Evolutionary conservation across 2,888 invertebrate genomes (phyloP).

Genomic region (Apomyelois bistriatella): DNA sequence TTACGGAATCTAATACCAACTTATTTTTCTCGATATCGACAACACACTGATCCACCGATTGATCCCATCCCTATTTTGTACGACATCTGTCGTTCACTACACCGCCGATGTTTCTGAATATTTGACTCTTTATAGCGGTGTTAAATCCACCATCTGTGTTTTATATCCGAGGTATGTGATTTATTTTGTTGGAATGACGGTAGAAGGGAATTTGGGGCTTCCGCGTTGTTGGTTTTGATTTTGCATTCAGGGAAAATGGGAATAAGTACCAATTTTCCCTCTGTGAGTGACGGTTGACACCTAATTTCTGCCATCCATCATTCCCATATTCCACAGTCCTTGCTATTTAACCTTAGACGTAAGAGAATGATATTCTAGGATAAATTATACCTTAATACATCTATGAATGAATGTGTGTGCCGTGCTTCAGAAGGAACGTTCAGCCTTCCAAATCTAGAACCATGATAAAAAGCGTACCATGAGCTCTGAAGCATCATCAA

Average conservation of each 20-base stretch:
- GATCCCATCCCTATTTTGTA: slow-evolving; percentile 22
- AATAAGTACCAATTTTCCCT: neutral
- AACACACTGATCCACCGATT: neutral
- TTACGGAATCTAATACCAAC: too few species aligned
- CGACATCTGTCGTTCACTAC: slow-evolving; percentile 34
- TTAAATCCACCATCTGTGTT: slow-evolving; percentile 26
- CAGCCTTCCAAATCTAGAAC: too few species aligned
- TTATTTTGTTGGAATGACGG: slow-evolving; percentile 6
- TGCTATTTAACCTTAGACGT: too few species aligned
- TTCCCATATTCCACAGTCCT: neutral
- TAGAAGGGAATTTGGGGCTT: neutral
- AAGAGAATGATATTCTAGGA: too few species aligned
- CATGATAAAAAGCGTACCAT: too few species aligned
- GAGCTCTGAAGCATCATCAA: too few species aligned
- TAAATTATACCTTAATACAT: too few species aligned
- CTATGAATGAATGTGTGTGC: too few species aligned
- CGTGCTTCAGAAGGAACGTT: too few species aligned
- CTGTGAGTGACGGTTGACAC: neutral
- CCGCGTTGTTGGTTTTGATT: neutral
- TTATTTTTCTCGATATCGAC: too few species aligned
- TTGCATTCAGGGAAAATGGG: neutral
- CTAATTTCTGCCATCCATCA: neutral
- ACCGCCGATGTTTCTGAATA: slow-evolving; percentile 33
- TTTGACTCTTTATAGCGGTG: slow-evolving; percentile 36
- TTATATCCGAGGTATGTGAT: slow-evolving; percentile 19